Percentiles rank a stretch among this genome's conserved stretches.
phyloP scores from a whole-genome alignment of 2,888 invertebrate genomes.

The Dyspetes luteomarginatus region DNA sequence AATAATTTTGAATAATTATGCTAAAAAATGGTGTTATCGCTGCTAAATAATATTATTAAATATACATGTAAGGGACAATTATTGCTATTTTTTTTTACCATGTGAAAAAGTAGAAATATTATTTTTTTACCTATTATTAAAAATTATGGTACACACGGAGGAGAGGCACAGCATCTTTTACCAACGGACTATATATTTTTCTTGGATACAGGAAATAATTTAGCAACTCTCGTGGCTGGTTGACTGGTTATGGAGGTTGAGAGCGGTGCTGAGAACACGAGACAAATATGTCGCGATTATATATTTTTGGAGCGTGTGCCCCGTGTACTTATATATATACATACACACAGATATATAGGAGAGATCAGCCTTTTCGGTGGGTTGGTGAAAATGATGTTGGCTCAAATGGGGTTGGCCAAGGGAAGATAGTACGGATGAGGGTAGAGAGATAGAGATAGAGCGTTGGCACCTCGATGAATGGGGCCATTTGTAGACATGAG shows the following conservation, averaged over 20 bases:
- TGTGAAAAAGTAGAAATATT: not conserved
- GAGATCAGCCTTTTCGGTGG: conserved; percentile 13
- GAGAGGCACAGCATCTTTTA: not conserved
- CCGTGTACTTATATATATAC: not conserved
- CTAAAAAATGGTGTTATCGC: no score
- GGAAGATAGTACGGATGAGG: conserved; percentile 51
- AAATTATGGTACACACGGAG: not conserved
- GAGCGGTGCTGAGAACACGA: conserved; percentile 2
- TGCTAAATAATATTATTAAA: not conserved
- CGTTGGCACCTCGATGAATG: conserved; percentile 78
- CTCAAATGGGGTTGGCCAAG: conserved; percentile 40
- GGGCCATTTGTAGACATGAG: conserved; percentile 78
- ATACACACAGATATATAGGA: not conserved
- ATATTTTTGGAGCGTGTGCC: conserved; percentile 18
- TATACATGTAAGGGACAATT: no score
- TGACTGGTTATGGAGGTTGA: conserved; percentile 24
- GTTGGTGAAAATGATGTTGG: conserved; percentile 33
- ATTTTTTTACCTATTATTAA: not conserved
- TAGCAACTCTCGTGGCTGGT: not conserved
- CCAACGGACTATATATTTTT: not conserved
- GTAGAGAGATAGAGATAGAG: conserved; percentile 53
- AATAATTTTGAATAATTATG: no score
- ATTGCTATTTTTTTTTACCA: not conserved
- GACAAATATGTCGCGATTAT: conserved; percentile 46
- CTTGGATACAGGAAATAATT: not conserved